phyloP scores from a whole-genome alignment of 2,888 invertebrate genomes.

The Meliscaeva auricollis region DNA sequence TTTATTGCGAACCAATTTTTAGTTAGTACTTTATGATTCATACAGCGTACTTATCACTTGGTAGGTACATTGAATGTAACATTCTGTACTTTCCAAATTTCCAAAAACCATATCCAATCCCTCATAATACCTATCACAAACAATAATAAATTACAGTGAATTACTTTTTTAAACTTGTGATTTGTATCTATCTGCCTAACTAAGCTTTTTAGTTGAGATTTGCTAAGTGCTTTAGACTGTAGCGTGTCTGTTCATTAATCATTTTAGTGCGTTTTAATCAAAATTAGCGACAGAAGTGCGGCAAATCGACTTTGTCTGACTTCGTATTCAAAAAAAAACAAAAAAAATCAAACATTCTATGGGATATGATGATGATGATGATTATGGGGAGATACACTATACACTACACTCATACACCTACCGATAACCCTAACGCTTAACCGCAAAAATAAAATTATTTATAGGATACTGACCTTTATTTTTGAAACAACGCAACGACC shows the following conservation, averaged over 20 bases:
- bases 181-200: no score
- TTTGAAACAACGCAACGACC: conserved; percentile 50
- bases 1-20: no score
- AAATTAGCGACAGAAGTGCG: conserved; percentile 58
- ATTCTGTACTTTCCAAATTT: no score
- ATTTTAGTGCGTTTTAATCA: conserved; percentile 63
- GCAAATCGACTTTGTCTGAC: conserved; percentile 54
- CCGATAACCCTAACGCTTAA: conserved; percentile 50
- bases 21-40: no score
- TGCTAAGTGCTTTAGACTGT: not conserved
- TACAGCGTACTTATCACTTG: no score
- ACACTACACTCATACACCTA: conserved; percentile 9
- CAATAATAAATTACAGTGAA: no score
- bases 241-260: conserved; percentile 39
- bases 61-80: no score
- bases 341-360: not conserved
- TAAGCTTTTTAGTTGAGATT: not conserved
- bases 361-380: not conserved
- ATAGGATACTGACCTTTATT: conserved; percentile 75
- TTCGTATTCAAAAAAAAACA: not conserved
- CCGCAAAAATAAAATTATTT: conserved; percentile 66
- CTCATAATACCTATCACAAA: no score
- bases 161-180: no score
- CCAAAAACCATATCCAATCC: no score
- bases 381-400: not conserved